A percentile compares a stretch with the other conserved stretches of the same genome.
phyloP scores from a whole-genome alignment of 64 coral and sea anemone genomes.

The Trachythela sp. region DNA sequence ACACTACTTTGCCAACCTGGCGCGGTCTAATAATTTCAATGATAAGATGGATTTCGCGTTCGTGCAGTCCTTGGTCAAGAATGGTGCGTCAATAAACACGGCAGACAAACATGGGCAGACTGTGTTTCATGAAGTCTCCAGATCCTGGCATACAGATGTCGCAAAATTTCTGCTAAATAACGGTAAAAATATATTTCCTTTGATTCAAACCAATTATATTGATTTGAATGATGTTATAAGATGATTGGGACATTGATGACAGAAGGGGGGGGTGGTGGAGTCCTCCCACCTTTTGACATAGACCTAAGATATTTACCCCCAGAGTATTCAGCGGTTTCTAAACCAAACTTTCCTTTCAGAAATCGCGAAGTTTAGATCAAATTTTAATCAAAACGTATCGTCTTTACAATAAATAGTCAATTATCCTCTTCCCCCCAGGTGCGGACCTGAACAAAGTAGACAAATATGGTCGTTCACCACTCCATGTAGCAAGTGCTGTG shows the following conservation, averaged over 20 bases:
- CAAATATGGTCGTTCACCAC: background rate
- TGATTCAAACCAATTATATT: background rate
- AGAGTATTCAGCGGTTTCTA: too few relatives aligned
- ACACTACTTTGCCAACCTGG: constrained; percentile 14
- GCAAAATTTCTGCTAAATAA: constrained; percentile 3
- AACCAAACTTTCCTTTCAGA: too few relatives aligned
- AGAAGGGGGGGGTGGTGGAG: too few relatives aligned
- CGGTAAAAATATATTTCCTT: background rate
- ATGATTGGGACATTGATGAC: too few relatives aligned
- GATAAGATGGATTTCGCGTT: constrained; percentile 21
- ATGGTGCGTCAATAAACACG: background rate
- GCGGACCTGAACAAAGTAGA: constrained; percentile 16
- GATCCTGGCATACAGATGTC: constrained; percentile 15
- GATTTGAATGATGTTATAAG: background rate
- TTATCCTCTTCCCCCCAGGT: background rate
- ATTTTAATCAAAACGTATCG: too few relatives aligned
- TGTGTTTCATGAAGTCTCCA: background rate
- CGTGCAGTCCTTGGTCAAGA: constrained; percentile 6
- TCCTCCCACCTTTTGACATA: too few relatives aligned
- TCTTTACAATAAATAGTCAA: too few relatives aligned
- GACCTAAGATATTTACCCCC: too few relatives aligned
- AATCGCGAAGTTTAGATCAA: too few relatives aligned
- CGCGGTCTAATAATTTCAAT: constrained; percentile 13
- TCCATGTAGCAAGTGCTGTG: background rate
- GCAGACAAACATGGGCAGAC: constrained; percentile 21